A percentile compares a stretch with the other conserved stretches of the same genome.
Evolutionary conservation across 2,113 vertebrate genomes (phyloP).

Genomic region (Paratilapia polleni): DNA sequence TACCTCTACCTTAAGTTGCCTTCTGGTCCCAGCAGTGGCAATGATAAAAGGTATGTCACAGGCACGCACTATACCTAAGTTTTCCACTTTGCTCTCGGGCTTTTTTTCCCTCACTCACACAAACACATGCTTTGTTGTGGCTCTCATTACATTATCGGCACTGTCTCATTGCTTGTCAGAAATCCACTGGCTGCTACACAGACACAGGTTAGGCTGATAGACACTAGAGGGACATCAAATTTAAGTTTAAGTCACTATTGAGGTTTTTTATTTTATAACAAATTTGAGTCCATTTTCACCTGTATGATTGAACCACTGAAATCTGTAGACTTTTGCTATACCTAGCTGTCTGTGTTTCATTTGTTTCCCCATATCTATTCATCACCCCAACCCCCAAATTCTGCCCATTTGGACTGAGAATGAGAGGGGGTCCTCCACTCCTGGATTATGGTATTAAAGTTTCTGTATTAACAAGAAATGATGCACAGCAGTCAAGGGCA

Average conservation of each 20-base stretch:
- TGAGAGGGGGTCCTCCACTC: constrained; percentile 81
- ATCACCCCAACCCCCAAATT: constrained; percentile 78
- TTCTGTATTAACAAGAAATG: constrained; percentile 77
- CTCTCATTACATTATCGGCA: constrained; percentile 51
- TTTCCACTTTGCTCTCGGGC: constrained; percentile 7
- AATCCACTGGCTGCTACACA: constrained; percentile 33
- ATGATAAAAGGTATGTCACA: constrained; percentile 91
- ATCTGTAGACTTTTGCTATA: constrained; percentile 73
- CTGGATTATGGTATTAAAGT: constrained; percentile 81
- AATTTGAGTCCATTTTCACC: constrained; percentile 34
- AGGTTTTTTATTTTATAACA: constrained; percentile 5
- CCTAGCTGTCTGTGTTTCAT: constrained; percentile 81
- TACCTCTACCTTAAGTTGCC: constrained; percentile 99
- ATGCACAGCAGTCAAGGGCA: constrained; percentile 24
- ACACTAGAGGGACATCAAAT: not conserved
- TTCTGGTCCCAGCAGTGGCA: constrained; percentile 98
- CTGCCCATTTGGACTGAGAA: constrained; percentile 82
- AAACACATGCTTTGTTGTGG: constrained; percentile 39
- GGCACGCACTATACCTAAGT: not conserved
- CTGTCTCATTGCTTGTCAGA: constrained; percentile 62
- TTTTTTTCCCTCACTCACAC: not conserved
- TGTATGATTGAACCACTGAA: constrained; percentile 62
- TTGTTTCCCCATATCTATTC: constrained; percentile 83
- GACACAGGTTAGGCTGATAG: constrained; percentile 23
- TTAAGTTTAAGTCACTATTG: constrained; percentile 15